A percentile compares a stretch with the other conserved stretches of the same genome.
These are phyloP conservation scores for Alloscopus bannaensis DNA, from an alignment of 2,888 invertebrate species.

Conservation along the genomic window DNA sequence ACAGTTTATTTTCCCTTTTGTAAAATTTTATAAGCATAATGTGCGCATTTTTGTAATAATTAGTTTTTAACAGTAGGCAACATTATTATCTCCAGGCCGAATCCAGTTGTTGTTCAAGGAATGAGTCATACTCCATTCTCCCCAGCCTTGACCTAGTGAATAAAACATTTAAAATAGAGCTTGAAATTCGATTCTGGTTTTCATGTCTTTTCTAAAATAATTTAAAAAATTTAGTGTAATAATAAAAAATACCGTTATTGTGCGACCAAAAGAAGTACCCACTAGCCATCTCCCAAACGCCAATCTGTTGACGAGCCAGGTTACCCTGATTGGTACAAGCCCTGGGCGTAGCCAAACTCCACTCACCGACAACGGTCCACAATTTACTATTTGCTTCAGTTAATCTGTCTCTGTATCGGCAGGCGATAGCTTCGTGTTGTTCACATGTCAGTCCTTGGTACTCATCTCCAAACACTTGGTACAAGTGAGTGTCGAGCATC, in stretches of 20 bases:
- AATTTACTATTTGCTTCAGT: slow-evolving; percentile 59
- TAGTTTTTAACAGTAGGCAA: slow-evolving; percentile 2
- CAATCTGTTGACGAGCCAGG: slow-evolving; percentile 69
- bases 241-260: no score
- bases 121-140: slow-evolving; percentile 56
- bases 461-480: slow-evolving; percentile 66
- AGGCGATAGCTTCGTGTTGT: slow-evolving; percentile 60
- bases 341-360: slow-evolving; percentile 68
- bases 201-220: no score
- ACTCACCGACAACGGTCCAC: slow-evolving; percentile 72
- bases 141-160: slow-evolving; percentile 50
- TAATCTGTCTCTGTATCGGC: slow-evolving; percentile 45
- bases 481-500: slow-evolving; percentile 68
- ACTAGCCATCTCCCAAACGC: slow-evolving; percentile 60
- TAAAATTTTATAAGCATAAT: not conserved
- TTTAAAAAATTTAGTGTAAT: no score
- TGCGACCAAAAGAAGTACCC: slow-evolving; percentile 61
- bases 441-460: slow-evolving; percentile 61
- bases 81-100: slow-evolving; percentile 31
- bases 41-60: not conserved
- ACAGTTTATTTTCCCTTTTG: not conserved
- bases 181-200: no score
- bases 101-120: slow-evolving; percentile 49
- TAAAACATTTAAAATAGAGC: not conserved
- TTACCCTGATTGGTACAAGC: slow-evolving; percentile 58